phyloP scores from a whole-genome alignment of 2,888 invertebrate species.

The Meta bourneti region DNA sequence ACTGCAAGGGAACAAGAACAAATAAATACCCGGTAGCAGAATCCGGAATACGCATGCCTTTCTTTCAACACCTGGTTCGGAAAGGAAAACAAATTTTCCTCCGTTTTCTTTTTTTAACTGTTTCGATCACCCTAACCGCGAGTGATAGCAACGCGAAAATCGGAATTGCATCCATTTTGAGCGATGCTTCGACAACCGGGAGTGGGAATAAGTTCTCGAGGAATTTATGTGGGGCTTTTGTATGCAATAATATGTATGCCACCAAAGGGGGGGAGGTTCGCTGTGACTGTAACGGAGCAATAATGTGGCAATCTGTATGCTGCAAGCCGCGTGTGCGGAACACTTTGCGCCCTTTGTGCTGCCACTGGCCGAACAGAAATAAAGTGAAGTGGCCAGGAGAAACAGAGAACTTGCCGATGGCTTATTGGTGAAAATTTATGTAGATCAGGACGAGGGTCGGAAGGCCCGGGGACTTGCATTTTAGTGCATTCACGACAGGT shows the following conservation, averaged over 20 bases:
- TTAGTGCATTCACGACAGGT: not conserved
- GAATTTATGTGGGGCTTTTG: constrained; percentile 56
- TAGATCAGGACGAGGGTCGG: too few relatives aligned
- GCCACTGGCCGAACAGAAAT: constrained; percentile 22
- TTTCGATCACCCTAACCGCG: constrained; percentile 55
- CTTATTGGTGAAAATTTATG: not conserved
- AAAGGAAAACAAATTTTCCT: not conserved
- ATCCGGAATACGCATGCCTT: constrained; percentile 54
- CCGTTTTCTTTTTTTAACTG: not conserved
- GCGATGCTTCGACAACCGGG: constrained; percentile 59
- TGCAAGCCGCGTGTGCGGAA: constrained; percentile 8
- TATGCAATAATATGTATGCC: constrained; percentile 73
- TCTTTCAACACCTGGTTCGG: constrained; percentile 56
- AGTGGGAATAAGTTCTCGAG: not conserved
- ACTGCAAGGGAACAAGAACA: constrained; percentile 61
- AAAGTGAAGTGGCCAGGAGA: not conserved
- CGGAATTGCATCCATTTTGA: constrained; percentile 73
- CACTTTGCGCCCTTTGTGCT: constrained; percentile 28
- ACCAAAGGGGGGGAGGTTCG: constrained; percentile 7
- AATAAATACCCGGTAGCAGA: constrained; percentile 38
- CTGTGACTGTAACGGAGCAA: constrained; percentile 42
- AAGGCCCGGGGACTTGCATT: not conserved
- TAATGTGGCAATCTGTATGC: constrained; percentile 73
- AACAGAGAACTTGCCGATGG: not conserved
- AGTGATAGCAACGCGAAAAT: constrained; percentile 63